A percentile compares a stretch with the other conserved stretches of the same genome.
Conservation (phyloP, 2,113 vertebrate genomes). For the Thinocorus orbignyianus region DNA sequence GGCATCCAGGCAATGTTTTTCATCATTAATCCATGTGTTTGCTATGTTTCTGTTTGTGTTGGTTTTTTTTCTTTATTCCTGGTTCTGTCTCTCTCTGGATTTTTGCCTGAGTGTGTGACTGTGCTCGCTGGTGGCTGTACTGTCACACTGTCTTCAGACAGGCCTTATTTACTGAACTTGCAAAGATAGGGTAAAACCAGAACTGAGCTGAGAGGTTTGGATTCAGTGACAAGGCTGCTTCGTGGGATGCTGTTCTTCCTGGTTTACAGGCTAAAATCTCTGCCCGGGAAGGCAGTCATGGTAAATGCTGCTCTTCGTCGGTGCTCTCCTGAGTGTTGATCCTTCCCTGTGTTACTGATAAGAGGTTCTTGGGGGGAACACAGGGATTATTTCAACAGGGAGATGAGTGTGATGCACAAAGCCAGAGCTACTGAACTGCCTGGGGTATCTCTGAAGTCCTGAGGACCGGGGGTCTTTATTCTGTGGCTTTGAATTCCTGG, state of each 20-base stretch:
- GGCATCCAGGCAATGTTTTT: neutral
- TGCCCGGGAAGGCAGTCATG: neutral
- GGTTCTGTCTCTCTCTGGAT: neutral
- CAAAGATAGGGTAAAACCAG: neutral
- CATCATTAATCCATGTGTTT: neutral
- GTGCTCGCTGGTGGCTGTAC: neutral
- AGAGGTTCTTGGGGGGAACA: neutral
- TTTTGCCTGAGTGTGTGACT: neutral
- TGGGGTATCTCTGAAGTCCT: neutral
- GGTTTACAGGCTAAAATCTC: neutral
- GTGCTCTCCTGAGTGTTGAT: neutral
- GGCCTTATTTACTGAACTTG: neutral
- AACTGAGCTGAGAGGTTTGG: neutral
- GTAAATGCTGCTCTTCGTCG: neutral
- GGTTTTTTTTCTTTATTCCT: neutral
- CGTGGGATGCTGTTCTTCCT: neutral
- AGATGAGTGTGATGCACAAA: neutral
- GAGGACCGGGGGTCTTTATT: neutral
- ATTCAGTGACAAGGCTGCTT: accelerated
- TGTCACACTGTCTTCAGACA: neutral
- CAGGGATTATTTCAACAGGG: neutral
- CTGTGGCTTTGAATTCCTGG: neutral
- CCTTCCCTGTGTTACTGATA: neutral
- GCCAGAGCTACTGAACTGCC: neutral
- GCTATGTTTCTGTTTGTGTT: neutral